Percentiles rank a stretch among this genome's conserved stretches.
Conservation (phyloP, 2,888 invertebrate genomes). For the Trissolcus brochymenae region DNA sequence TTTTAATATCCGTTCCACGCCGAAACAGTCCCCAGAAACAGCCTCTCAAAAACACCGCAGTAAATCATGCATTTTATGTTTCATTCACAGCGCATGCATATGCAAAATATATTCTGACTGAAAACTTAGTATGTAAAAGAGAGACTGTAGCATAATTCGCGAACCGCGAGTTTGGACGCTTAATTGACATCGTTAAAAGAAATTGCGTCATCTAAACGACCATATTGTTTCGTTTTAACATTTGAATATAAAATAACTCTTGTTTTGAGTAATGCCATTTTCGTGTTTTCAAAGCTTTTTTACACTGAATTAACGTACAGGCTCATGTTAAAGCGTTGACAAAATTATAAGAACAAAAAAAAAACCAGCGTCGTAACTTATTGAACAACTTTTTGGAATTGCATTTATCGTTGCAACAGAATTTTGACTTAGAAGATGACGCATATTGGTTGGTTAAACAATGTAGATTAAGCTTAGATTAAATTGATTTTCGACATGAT, state of each 20-base stretch:
- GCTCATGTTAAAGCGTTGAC: too few species aligned
- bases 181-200: constrained; percentile 49
- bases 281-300: constrained; percentile 8
- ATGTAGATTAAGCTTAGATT: too few species aligned
- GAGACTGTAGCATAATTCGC: constrained; percentile 32
- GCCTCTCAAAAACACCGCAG: background rate
- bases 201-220: constrained; percentile 39
- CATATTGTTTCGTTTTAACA: constrained; percentile 42
- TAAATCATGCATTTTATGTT: constrained; percentile 38
- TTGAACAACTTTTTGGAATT: too few species aligned
- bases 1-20: too few species aligned
- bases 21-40: too few species aligned
- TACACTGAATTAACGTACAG: too few species aligned
- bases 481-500: too few species aligned
- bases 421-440: too few species aligned
- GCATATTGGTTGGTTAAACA: too few species aligned
- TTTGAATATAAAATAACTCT: constrained; percentile 40
- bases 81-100: constrained; percentile 45
- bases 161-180: constrained; percentile 40
- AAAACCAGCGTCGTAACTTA: too few species aligned
- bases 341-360: too few species aligned
- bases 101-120: constrained; percentile 31
- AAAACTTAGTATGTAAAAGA: constrained; percentile 45
- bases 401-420: too few species aligned
- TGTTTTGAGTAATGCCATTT: constrained; percentile 31